Percentiles rank a stretch among this genome's conserved stretches.
phyloP scores from a whole-genome alignment of 2,113 vertebrate species.

The Argyrosomus japonicus region DNA sequence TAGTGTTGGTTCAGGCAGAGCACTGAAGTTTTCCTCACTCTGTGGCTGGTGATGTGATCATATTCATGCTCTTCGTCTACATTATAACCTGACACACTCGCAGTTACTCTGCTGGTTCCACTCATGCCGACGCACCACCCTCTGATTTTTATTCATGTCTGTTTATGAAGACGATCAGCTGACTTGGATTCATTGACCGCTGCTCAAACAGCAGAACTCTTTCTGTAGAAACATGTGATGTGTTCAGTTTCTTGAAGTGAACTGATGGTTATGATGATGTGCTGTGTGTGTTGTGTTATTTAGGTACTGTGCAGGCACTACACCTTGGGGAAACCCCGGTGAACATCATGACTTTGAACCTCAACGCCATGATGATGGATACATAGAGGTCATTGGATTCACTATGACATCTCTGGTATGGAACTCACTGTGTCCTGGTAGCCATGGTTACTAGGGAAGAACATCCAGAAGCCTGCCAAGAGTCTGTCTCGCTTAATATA shows the following conservation, averaged over 20 bases:
- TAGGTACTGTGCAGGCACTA: slow-evolving; percentile 96
- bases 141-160: not conserved
- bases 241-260: not conserved
- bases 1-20: not conserved
- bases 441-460: not conserved
- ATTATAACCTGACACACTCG: too few relatives aligned
- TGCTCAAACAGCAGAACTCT: not conserved
- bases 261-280: not conserved
- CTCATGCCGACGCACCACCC: not conserved
- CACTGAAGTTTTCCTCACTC: not conserved
- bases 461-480: not conserved
- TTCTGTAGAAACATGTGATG: too few relatives aligned
- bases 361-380: slow-evolving; percentile 93
- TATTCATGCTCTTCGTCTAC: too few relatives aligned
- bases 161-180: not conserved
- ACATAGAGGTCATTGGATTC: slow-evolving; percentile 95
- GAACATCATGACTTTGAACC: slow-evolving; percentile 96
- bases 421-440: not conserved
- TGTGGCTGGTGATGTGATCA: too few relatives aligned
- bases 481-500: not conserved
- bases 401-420: slow-evolving; percentile 95
- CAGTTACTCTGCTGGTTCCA: not conserved
- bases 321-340: slow-evolving; percentile 95
- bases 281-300: slow-evolving; percentile 11
- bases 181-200: not conserved